Evolutionary conservation across 2,888 invertebrate genomes (phyloP).

Genomic region (Lasioglossum zephyrum): DNA sequence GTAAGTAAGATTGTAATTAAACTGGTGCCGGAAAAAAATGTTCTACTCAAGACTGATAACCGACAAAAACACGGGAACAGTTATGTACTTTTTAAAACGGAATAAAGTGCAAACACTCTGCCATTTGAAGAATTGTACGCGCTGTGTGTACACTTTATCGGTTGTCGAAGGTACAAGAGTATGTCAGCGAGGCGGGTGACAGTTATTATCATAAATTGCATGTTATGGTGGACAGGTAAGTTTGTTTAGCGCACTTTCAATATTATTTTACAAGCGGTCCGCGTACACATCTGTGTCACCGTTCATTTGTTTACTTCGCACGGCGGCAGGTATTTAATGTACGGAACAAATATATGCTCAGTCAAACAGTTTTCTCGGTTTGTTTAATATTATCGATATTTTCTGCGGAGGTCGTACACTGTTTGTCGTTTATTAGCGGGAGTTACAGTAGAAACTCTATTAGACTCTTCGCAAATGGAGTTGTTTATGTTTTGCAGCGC

Average conservation of each 20-base stretch:
- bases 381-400: slow-evolving; percentile 11
- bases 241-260: not conserved
- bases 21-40: not conserved
- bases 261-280: not conserved
- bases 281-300: not conserved
- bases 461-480: not conserved
- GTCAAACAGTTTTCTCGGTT: slow-evolving; percentile 10
- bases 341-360: not conserved
- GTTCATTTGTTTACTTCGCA: not conserved
- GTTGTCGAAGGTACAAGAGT: not conserved
- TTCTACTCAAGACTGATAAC: not conserved
- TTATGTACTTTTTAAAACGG: not conserved
- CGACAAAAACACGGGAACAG: not conserved
- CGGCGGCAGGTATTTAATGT: not conserved
- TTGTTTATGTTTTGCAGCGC: not conserved
- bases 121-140: not conserved
- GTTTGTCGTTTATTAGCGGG: slow-evolving; percentile 9
- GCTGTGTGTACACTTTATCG: not conserved
- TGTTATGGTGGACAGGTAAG: not conserved
- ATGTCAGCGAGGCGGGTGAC: not conserved
- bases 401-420: not conserved
- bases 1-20: not conserved
- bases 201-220: not conserved
- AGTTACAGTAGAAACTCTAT: not conserved
- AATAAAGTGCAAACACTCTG: not conserved